Evolutionary conservation across 2,797 vertebrate genomes (phyloP).

Genomic region (Kryptopterus vitreolus): DNA sequence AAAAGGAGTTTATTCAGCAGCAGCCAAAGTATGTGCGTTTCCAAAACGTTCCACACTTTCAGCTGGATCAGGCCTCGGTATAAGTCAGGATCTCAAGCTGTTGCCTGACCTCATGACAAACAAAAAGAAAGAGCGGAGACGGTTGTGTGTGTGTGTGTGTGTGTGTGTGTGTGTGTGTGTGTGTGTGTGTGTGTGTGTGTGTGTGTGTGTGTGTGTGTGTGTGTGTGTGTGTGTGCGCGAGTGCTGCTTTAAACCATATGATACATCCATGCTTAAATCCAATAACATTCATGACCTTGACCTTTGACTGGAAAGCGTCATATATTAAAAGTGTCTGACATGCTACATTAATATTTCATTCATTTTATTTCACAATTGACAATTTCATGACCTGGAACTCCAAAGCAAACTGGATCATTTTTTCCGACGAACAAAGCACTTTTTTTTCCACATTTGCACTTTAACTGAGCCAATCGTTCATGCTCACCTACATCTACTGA

Average conservation of each 20-base stretch:
- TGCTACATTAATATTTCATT: conserved; percentile 9
- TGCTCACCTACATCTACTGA: too few relatives aligned
- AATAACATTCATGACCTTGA: conserved; percentile 31
- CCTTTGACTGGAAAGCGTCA: not conserved
- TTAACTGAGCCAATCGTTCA: too few relatives aligned
- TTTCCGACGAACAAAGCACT: too few relatives aligned
- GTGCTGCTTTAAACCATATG: conserved; percentile 57
- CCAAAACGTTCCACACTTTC: conserved; percentile 58
- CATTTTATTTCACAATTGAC: not conserved
- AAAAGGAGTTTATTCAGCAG: conserved; percentile 52
- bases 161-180: too few relatives aligned
- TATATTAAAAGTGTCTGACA: conserved; percentile 34
- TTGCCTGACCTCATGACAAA: conserved; percentile 49
- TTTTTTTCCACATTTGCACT: too few relatives aligned
- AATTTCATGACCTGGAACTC: not conserved
- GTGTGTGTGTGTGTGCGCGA: too few relatives aligned
- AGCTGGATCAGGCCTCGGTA: conserved; percentile 59
- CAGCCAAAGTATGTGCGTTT: conserved; percentile 63
- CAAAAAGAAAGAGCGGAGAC: conserved; percentile 57
- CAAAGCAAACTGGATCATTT: too few relatives aligned
- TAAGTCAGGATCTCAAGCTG: conserved; percentile 56
- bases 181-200: too few relatives aligned
- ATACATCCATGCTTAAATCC: conserved; percentile 62
- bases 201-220: too few relatives aligned
- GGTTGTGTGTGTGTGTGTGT: conserved; percentile 56